Conservation (phyloP, 2,888 invertebrate genomes). For the Cephus runcator region DNA sequence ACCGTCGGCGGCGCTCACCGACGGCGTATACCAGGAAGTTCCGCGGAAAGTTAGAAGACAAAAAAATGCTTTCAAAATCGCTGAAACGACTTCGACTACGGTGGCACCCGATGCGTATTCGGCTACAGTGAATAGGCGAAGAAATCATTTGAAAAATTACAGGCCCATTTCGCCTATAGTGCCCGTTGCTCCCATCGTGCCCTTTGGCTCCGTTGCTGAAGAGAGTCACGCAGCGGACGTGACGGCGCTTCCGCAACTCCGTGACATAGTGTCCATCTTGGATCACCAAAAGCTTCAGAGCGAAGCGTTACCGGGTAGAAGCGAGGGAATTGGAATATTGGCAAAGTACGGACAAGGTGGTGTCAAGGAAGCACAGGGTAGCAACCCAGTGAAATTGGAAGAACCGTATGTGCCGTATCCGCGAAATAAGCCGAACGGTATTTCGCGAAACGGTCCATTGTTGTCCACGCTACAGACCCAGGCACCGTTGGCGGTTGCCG, state of each 20-base stretch:
- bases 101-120: neutral
- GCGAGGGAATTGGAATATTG: neutral
- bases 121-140: conserved; percentile 1
- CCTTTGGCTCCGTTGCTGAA: neutral
- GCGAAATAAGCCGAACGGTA: neutral
- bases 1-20: conserved; percentile 1
- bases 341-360: neutral
- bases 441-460: neutral
- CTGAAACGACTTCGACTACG: conserved; percentile 16
- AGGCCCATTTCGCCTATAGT: neutral
- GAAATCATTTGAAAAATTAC: neutral
- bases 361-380: neutral
- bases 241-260: neutral
- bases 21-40: conserved; percentile 20
- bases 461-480: neutral
- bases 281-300: neutral
- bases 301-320: neutral
- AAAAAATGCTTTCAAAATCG: conserved; percentile 4
- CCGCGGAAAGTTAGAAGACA: conserved; percentile 12
- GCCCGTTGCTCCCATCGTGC: neutral
- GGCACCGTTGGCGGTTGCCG: neutral
- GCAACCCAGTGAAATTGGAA: neutral
- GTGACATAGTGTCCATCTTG: neutral
- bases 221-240: neutral
- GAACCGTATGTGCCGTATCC: neutral